Evolutionary conservation across 2,888 invertebrate species (phyloP), one percentile per base, ranked within the genome.

Genomic region (Eustalomyia histrio): DNA sequence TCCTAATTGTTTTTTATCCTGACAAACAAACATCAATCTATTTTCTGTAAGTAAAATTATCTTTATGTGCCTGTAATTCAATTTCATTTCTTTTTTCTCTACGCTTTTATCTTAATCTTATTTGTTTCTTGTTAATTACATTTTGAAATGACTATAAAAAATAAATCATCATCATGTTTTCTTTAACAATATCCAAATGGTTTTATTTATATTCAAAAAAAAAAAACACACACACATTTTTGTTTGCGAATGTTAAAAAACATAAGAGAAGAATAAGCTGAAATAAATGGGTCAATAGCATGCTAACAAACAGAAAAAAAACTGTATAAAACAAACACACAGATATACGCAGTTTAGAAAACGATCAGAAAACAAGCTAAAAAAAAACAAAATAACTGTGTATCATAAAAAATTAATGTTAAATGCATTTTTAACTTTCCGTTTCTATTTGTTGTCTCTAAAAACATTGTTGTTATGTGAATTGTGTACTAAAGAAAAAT

Each of bases 221-320:
- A n/a, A n/a, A n/a, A n/a, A n/a, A n/a, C n/a, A n/a, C n/a, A 47
- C n/a, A 47, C n/a, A 47, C 14, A 10, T 1, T 33, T 39, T 39
- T 39, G 2, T 39, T 29, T 39, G 17, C 47, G 57, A 73, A 73
- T 53, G 21, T 5, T 12, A 16, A 53, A 24, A 21, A 24, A 29
- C 1, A 29, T 3, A 14, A 35, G 39, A 69, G 2, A 33, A 50
- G n/a, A 7, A 16, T 5, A 12, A 18, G 18, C 53, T 17, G 1
- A 39, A 57, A 21, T 43, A 79, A 65, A 69, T 69, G 43, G 76
- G 76, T 78, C 80, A 81, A 81, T 81, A 47, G 65, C 76, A 76
- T 74, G 16, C 71, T 50, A 35, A 55, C 14, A 67, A 72, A 63
- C 52, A 53, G 14, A 43, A 12, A 53, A 55, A 33, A 8, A 47